Evolutionary conservation across 2,888 invertebrate species (phyloP).

Genomic region (Oscheius sp.): DNA sequence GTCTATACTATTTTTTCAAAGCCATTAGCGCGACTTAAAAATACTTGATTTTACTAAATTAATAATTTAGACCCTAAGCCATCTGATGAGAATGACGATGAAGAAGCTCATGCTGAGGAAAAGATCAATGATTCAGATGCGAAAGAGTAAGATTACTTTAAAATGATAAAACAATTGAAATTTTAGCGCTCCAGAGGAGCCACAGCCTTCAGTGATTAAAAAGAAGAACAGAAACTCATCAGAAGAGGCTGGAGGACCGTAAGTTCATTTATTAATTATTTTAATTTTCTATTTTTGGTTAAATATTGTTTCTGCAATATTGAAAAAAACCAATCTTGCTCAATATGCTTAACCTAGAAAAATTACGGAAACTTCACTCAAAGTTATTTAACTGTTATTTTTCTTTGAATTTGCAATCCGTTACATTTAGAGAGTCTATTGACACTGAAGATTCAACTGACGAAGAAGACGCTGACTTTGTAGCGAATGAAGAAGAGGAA

Average conservation of each 20-base stretch:
- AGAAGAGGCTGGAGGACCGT: not conserved
- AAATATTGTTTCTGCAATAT: not conserved
- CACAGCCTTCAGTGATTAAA: not conserved
- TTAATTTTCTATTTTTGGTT: constrained; percentile 11
- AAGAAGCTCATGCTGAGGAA: constrained; percentile 30
- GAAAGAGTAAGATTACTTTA: not conserved
- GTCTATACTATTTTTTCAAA: not conserved
- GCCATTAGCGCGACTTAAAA: not conserved
- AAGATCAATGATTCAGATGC: constrained; percentile 31
- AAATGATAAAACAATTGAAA: not conserved
- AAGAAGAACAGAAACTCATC: not conserved
- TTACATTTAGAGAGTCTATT: not conserved
- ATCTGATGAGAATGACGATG: not conserved
- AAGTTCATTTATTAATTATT: not conserved
- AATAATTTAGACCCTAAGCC: constrained; percentile 9
- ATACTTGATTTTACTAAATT: not conserved
- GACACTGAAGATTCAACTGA: constrained; percentile 28
- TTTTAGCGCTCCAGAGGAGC: constrained; percentile 6
- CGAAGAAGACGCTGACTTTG: constrained; percentile 50
- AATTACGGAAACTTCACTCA: constrained; percentile 7
- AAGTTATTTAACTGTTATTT: not conserved
- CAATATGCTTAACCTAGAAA: constrained; percentile 7
- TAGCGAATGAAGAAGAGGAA: constrained; percentile 46
- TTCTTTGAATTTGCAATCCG: constrained; percentile 8
- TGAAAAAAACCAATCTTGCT: not conserved